Base-by-base conservation (phyloP, 2,797 vertebrate genomes). In the Pseudochaenichthys georgianus region DNA sequence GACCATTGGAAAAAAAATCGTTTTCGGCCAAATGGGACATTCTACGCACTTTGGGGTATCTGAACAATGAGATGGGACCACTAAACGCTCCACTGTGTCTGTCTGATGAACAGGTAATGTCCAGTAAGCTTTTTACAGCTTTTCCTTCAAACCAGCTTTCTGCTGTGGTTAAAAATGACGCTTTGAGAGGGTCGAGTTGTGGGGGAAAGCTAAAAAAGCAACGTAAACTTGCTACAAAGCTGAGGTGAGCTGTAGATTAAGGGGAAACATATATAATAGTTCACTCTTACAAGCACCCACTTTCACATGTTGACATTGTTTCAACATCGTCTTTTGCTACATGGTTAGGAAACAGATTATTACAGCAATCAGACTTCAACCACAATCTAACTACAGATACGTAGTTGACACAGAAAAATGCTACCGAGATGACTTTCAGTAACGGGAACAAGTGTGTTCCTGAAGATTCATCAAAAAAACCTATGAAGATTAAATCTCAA, bases 391-490 rank as follows among this genome's bases (percentile, higher is more conserved):
- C n/a, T n/a, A 19, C 2, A 9, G 12, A 6, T 3, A 13, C 3
- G 2, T 41, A 42, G 28, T 0, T 57, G 38, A 48, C 7, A 64
- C 28, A 47, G 45, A 23, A 17, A 46, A 17, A 11, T 17, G 45
- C 31, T 45, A 67, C 62, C 11, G 59, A 62, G 50, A 52, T 81
- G 34, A 75, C 31, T 63, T 75, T 80, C 45, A 63, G 11, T 17
- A 17, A 12, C 7, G 0, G 34, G 42, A 73, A 71, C 1, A 61
- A 62, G 75, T 0, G 0, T 7, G 1, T 59, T 9, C 4, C 17
- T 38, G 5, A 13, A 45, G 11, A 48, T 47, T 21, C 72, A 52
- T 53, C 34, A 28, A 7, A n/a, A 45, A 31, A 42, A 41, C 8
- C 21, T 19, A 3, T 51, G 8, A 57, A 3, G 43, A 0, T 8